These are phyloP conservation scores for Tenthredo distinguenda DNA, from an alignment of 2,888 invertebrate species.

Conservation along the genomic window DNA sequence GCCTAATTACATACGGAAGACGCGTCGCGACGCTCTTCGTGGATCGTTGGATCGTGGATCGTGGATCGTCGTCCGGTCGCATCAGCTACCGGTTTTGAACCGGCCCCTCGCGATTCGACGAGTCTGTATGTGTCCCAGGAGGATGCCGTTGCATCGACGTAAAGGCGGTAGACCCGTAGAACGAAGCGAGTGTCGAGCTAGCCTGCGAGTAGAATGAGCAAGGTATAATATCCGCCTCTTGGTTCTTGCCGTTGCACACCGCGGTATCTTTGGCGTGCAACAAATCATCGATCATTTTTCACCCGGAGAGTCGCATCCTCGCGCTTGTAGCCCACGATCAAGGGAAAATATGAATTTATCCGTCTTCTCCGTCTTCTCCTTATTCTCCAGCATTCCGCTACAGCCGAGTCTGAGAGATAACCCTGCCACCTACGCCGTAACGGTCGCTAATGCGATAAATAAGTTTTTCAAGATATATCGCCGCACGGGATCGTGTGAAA, in stretches of 20 bases:
- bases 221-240: conserved; percentile 25
- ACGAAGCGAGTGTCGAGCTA: background rate
- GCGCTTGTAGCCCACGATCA: background rate
- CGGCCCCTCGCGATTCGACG: conserved; percentile 45
- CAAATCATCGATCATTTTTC: conserved; percentile 44
- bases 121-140: conserved; percentile 37
- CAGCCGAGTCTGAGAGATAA: conserved; percentile 63
- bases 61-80: conserved; percentile 51
- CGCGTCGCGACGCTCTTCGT: conserved; percentile 47
- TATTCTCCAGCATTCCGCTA: conserved; percentile 57
- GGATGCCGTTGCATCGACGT: conserved; percentile 46
- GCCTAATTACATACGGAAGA: conserved; percentile 40
- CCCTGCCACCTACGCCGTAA: conserved; percentile 55
- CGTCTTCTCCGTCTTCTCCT: background rate
- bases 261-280: background rate
- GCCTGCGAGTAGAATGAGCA: background rate
- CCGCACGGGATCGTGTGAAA: background rate
- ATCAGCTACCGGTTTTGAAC: conserved; percentile 44
- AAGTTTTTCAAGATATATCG: conserved; percentile 5
- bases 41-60: conserved; percentile 43
- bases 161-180: conserved; percentile 2
- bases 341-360: conserved; percentile 29
- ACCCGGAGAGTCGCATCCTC: conserved; percentile 9
- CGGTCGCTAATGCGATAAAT: conserved; percentile 1
- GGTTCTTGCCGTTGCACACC: background rate